Percentiles rank a stretch among this genome's conserved stretches.
Evolutionary conservation across 1,140 invertebrate genomes (phyloP).

Genomic region (Drosophila sp.): DNA sequence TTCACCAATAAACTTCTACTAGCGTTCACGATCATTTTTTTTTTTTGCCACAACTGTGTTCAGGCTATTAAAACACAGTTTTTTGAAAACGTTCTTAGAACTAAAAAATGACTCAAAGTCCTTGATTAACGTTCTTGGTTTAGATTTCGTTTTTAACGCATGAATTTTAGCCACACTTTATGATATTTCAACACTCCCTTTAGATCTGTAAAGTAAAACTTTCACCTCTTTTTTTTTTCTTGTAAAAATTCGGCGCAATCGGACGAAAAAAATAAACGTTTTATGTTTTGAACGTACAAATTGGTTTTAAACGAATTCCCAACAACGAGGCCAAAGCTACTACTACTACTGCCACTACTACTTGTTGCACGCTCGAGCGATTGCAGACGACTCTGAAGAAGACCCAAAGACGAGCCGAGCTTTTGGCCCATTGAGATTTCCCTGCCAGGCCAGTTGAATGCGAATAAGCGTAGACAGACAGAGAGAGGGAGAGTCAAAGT

Average conservation of each 20-base stretch:
- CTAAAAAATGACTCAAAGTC: not conserved
- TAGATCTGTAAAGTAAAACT: slow-evolving; percentile 15
- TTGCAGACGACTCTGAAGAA: slow-evolving; percentile 49
- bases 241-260: slow-evolving; percentile 65
- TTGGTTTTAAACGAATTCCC: slow-evolving; percentile 26
- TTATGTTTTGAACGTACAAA: slow-evolving; percentile 49
- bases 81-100: not conserved
- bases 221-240: slow-evolving; percentile 68
- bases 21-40: too few relatives aligned
- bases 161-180: not conserved
- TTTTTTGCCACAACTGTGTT: too few relatives aligned
- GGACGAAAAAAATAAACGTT: slow-evolving; percentile 37
- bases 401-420: slow-evolving; percentile 15
- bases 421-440: slow-evolving; percentile 47
- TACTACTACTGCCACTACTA: slow-evolving; percentile 24
- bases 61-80: not conserved
- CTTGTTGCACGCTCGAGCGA: slow-evolving; percentile 77
- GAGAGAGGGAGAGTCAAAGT: slow-evolving; percentile 24
- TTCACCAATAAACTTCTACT: too few relatives aligned
- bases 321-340: slow-evolving; percentile 42
- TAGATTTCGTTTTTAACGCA: not conserved
- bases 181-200: not conserved
- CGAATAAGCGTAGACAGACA: slow-evolving; percentile 15
- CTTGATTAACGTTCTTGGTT: not conserved
- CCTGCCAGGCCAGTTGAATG: slow-evolving; percentile 21